Evolutionary conservation across 1,140 invertebrate species (phyloP), one percentile per base, ranked within the genome.

Genomic region (Trypoxylus dichotomus): DNA sequence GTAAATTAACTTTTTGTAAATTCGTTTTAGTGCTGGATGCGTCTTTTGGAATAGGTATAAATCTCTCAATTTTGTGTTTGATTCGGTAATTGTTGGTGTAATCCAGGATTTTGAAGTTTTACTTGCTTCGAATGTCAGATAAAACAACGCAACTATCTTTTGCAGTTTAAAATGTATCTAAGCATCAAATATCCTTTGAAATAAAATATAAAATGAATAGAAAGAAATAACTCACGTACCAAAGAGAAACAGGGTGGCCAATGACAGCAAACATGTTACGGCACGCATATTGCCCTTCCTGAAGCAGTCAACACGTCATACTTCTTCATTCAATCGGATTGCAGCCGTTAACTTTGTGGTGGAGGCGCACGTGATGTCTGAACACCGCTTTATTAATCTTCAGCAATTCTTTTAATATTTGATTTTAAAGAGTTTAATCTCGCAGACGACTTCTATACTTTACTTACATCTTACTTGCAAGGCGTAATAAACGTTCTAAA

Each of bases 191-290:
- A 32, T 32, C 7, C 32, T 32, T 32, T 7, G 32, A 32, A 7
- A 37, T 37, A 37, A 37, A 37, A 37, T 37, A 5, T 37, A 37
- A 37, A 8, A 5, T 37, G n/a, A 19, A n/a, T 54, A 54, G 19
- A 68, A 68, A 68, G 60, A 24, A 32, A 76, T 76, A 60, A 32
- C 32, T 32, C 43, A 79, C 77, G 76, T 37, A 79, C 79, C 79
- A 41, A 78, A 79, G 27, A 79, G 60, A 68, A 79, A 79, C 15
- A 79, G 75, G 43, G 79, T 79, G n/a, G 76, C 74, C 63, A 79
- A 74, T 37, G 42, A 76, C 76, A 79, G 77, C 27, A 13, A 63
- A 71, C 79, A 78, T 43, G 77, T 76, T 29, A 76, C 43, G 29
- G 25, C 74, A 41, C 75, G 75, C 79, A 79, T 79, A 29, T 68